phyloP scores from a whole-genome alignment of 2,888 invertebrate genomes.

The Carabus problematicus region DNA sequence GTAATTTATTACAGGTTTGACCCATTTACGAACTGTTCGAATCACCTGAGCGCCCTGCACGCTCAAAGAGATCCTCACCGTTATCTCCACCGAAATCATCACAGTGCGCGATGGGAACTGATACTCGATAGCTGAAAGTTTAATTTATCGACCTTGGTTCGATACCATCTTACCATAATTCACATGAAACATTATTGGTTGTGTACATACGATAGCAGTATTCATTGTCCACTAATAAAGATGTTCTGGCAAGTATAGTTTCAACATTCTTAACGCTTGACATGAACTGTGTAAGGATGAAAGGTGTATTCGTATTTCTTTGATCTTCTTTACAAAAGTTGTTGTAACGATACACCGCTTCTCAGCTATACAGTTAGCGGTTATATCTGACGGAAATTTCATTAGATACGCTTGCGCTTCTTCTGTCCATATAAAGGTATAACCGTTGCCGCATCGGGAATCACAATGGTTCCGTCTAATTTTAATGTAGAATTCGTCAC shows the following conservation, averaged over 20 bases:
- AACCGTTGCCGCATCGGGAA: too few relatives aligned
- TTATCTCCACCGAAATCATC: constrained; percentile 27
- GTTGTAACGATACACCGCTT: too few relatives aligned
- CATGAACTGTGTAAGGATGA: too few relatives aligned
- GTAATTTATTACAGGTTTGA: constrained; percentile 38
- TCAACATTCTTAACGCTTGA: too few relatives aligned
- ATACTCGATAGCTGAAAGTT: constrained; percentile 25
- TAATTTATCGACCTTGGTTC: constrained; percentile 25
- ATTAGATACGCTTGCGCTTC: too few relatives aligned
- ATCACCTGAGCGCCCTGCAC: constrained; percentile 17
- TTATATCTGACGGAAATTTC: too few relatives aligned
- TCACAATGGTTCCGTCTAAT: not conserved
- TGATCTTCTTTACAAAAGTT: too few relatives aligned
- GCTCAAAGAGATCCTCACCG: constrained; percentile 8
- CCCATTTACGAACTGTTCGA: constrained; percentile 30
- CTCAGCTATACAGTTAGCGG: too few relatives aligned
- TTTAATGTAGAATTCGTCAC: constrained; percentile 4
- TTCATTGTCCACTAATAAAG: not conserved
- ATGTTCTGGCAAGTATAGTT: too few relatives aligned
- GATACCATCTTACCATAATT: constrained; percentile 22
- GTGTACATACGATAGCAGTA: not conserved
- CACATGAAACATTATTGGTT: not conserved
- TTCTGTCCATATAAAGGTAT: too few relatives aligned
- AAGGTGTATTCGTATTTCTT: too few relatives aligned
- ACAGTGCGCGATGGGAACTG: constrained; percentile 13